Evolutionary conservation across 2,888 invertebrate species (phyloP), one percentile per base, ranked within the genome.

Genomic region (Axea sp.): DNA sequence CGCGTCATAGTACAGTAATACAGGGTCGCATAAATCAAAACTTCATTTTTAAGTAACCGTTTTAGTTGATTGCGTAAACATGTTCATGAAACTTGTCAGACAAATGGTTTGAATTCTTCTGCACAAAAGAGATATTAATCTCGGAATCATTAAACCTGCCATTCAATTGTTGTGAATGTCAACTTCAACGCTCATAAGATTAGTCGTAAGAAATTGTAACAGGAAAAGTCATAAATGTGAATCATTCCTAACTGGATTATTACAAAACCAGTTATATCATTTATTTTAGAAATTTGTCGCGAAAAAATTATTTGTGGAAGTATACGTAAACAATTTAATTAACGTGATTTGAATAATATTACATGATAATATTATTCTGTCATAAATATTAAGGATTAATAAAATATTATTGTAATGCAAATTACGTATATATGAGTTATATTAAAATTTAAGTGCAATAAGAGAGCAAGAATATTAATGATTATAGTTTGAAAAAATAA

Each of bases 1-100:
- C n/a, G 45, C 59, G 26, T 69, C 53, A 51, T 45, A 43, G 31
- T 60, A 17, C 26, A 31, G 12, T 26, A 14, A 3, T 24, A 19
- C 71, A 57, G 62, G 71, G 62, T 64, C 62, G 49, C 62, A 64
- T 71, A 62, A 64, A 72, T 72, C 71, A 64, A 35, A 57, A 37
- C 33, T 30, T 49, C 47, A 41, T 15, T 49, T 71, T 55, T 45
- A 30, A 55, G 31, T 12, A 12, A 9, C 9, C 33, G 17, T 41
- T 62, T 62, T 41, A 62, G 62, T 28, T 7, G 51, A 60, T 60
- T 71, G 49, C 62, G 49, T 43, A 55, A 71, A 11, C 3, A 7
- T 19, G n/a, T n/a, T n/a, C n/a, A n/a, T n/a, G n/a, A n/a, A 35
- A 41, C 26, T 7, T 28, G 47, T 55, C 60, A 62, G n/a, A 55